Evolutionary conservation across 2,888 invertebrate species (phyloP).

Genomic region (Tenthredo mesomela): DNA sequence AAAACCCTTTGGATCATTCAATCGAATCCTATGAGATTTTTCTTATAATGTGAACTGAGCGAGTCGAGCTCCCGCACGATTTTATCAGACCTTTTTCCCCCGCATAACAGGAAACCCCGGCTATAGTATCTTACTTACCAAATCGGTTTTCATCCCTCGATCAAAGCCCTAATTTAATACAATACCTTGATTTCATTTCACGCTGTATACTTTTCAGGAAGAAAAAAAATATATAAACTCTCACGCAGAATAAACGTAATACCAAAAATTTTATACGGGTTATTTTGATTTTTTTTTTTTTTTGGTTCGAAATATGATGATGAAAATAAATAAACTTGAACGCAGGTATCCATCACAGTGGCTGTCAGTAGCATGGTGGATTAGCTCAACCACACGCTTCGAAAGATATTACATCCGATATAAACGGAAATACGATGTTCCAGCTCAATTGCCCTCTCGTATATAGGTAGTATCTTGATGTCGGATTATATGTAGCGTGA

Average conservation of each 20-base stretch:
- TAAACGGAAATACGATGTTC: slow-evolving; percentile 50
- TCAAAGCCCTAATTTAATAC: slow-evolving; percentile 17
- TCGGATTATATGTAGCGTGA: slow-evolving; percentile 30
- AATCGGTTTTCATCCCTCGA: neutral
- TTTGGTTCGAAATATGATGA: neutral
- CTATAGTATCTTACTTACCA: neutral
- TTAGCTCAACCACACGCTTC: slow-evolving; percentile 18
- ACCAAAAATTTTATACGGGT: too few species aligned
- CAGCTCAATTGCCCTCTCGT: slow-evolving; percentile 41
- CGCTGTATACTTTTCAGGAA: neutral
- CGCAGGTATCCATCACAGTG: neutral
- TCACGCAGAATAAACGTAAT: too few species aligned
- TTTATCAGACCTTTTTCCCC: neutral
- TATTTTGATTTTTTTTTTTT: too few species aligned
- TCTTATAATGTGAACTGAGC: neutral
- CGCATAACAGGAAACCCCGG: neutral
- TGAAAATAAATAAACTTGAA: neutral
- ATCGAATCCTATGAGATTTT: neutral
- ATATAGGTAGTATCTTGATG: slow-evolving; percentile 39
- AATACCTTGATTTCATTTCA: neutral
- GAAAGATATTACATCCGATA: slow-evolving; percentile 52
- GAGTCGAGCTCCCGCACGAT: neutral
- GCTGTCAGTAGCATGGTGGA: slow-evolving; percentile 26
- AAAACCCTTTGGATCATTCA: slow-evolving; percentile 26
- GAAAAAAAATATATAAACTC: neutral